A percentile compares a stretch with the other conserved stretches of the same genome.
Conservation (phyloP, 2,888 invertebrate genomes). For the Pterostichus madidus region DNA sequence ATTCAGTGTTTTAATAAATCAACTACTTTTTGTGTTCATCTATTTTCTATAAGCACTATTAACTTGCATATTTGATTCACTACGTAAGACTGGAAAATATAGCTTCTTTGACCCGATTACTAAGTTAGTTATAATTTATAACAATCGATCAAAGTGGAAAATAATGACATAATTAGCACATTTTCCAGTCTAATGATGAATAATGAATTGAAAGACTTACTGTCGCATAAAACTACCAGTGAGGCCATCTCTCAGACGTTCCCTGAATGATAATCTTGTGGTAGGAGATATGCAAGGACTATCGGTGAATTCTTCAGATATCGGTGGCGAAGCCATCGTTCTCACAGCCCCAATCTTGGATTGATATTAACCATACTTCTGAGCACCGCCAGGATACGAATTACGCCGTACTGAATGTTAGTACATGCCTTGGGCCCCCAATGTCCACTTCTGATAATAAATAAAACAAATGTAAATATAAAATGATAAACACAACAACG, state of each 20-base stretch:
- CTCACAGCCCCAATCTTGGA: neutral
- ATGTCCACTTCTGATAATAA: conserved; percentile 46
- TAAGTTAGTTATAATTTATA: conserved; percentile 14
- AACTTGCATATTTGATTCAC: conserved; percentile 6
- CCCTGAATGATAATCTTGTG: conserved; percentile 62
- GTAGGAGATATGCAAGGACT: conserved; percentile 62
- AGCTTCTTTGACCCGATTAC: conserved; percentile 18
- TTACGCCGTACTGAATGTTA: conserved; percentile 6
- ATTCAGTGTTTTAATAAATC: neutral
- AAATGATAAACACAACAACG: conserved; percentile 12
- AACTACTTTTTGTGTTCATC: conserved; percentile 33
- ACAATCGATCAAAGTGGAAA: conserved; percentile 15
- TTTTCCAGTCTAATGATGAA: conserved; percentile 41
- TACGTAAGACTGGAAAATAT: conserved; percentile 29
- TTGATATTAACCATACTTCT: conserved; percentile 18
- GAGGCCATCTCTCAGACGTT: conserved; percentile 65
- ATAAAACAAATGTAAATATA: conserved; percentile 47
- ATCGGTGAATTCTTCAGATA: conserved; percentile 58
- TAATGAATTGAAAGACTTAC: conserved; percentile 57
- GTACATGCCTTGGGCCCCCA: conserved; percentile 13
- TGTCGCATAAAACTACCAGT: conserved; percentile 65
- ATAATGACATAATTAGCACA: conserved; percentile 36
- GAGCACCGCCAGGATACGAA: neutral
- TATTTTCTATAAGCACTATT: conserved; percentile 24
- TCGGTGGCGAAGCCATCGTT: conserved; percentile 64